Evolutionary conservation across 2,888 invertebrate genomes (phyloP).

Genomic region (Melinaea menophilus): DNA sequence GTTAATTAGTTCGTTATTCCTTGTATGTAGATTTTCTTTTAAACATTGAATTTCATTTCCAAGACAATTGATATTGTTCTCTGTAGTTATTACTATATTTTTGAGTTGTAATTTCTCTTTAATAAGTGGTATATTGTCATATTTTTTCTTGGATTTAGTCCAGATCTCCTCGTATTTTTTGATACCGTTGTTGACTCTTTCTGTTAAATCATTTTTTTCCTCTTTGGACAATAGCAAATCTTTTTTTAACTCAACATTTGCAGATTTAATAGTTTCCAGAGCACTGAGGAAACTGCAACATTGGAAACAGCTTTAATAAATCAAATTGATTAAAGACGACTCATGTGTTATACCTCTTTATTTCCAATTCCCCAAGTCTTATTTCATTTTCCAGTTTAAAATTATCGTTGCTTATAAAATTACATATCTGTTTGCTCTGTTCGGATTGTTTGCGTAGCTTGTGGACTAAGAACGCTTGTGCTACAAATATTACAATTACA

Average conservation of each 20-base stretch:
- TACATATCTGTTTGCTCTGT: constrained; percentile 48
- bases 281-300: constrained; percentile 48
- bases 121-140: constrained; percentile 58
- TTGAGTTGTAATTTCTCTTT: constrained; percentile 44
- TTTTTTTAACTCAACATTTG: constrained; percentile 56
- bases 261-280: constrained; percentile 49
- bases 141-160: constrained; percentile 51
- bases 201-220: constrained; percentile 42
- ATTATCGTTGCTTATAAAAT: constrained; percentile 50
- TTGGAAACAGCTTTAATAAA: not conserved
- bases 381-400: constrained; percentile 57
- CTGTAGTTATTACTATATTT: constrained; percentile 38
- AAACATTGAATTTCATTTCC: constrained; percentile 41
- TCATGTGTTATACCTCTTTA: constrained; percentile 47
- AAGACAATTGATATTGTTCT: constrained; percentile 40
- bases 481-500: constrained; percentile 37
- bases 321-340: not conserved
- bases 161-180: constrained; percentile 60
- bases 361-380: constrained; percentile 53
- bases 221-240: constrained; percentile 51
- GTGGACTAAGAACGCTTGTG: constrained; percentile 52
- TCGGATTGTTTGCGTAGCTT: constrained; percentile 53
- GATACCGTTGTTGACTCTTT: constrained; percentile 46
- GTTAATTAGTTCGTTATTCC: constrained; percentile 36
- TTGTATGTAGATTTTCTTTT: constrained; percentile 41